phyloP scores from a whole-genome alignment of 2,888 invertebrate species.

The Synergus itoensis region DNA sequence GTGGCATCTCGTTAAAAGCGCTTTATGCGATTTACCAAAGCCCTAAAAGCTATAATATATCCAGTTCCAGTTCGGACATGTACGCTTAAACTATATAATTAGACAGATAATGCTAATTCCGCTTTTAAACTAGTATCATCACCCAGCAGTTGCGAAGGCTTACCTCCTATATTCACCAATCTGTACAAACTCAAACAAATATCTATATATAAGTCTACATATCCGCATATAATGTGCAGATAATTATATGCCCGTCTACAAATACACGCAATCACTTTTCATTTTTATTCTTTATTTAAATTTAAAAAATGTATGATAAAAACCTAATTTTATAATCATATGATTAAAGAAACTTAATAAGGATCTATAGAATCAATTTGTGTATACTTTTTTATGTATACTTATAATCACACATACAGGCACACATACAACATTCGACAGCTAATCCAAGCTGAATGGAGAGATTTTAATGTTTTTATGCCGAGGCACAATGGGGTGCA shows the following conservation, averaged over 20 bases:
- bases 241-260: neutral
- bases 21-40: neutral
- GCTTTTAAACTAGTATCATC: slow-evolving; percentile 50
- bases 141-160: slow-evolving; percentile 35
- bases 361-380: neutral
- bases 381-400: slow-evolving; percentile 40
- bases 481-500: slow-evolving; percentile 74
- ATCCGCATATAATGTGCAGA: neutral
- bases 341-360: too few species aligned
- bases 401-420: slow-evolving; percentile 36
- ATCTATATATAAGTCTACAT: neutral
- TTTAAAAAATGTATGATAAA: neutral
- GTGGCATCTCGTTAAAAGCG: neutral
- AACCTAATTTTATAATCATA: neutral
- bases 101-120: slow-evolving; percentile 69
- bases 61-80: slow-evolving; percentile 22
- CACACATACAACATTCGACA: slow-evolving; percentile 50
- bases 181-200: neutral
- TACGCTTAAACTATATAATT: slow-evolving; percentile 62
- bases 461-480: slow-evolving; percentile 78
- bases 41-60: neutral
- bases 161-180: slow-evolving; percentile 1
- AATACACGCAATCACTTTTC: neutral
- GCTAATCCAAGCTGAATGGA: slow-evolving; percentile 76
- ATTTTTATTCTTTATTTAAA: neutral